Base-by-base conservation (phyloP, 2,888 invertebrate genomes). In the Cephus pulcher region DNA sequence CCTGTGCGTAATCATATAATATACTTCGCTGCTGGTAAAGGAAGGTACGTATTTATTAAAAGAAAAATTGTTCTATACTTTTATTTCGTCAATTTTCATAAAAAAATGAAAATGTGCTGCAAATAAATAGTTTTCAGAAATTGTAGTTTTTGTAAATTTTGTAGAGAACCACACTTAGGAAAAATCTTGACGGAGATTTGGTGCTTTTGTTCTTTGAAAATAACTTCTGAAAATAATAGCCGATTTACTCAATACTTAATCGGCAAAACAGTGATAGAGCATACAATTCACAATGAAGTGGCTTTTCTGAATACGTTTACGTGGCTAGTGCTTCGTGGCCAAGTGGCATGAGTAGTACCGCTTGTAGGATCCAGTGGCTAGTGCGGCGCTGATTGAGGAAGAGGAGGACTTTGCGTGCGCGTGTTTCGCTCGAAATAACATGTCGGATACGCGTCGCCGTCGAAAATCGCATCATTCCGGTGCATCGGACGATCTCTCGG, bases 391-490 rank as follows among this genome's bases (percentile, higher is more conserved):
- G 56, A 56, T 56, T 71, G 33, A 23, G 15, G 3, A 30, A 71
- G 33, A 34, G 71, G 71, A 71, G 33, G 33, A n/a, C 11, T 34
- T 71, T 33, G 71, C 71, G 71, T 71, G 71, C 34, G 71, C 78
- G 80, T 78, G 78, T 69, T 76, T 71, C 40, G 77, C 15, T 30
- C 69, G 56, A 40, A 35, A 12, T 78, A 84, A 85, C 75, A 91
- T 91, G 91, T 90, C 91, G 81, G 91, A 91, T 82, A 85, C 85
- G 73, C 86, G 90, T 79, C 91, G 91, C 83, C 90, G 91, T 80
- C 88, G 90, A 80, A 90, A 88, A 81, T 88, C 88, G 56, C 84
- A 86, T 79, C 88, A 89, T 77, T 90, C 91, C 70, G 89, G 89
- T 35, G 90, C 87, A 77, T 91, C 91, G 15, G 91, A 91, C 80